A percentile compares a stretch with the other conserved stretches of the same genome.
Evolutionary conservation across 2,888 invertebrate genomes (phyloP).

Genomic region (Drosophila peninsularis): DNA sequence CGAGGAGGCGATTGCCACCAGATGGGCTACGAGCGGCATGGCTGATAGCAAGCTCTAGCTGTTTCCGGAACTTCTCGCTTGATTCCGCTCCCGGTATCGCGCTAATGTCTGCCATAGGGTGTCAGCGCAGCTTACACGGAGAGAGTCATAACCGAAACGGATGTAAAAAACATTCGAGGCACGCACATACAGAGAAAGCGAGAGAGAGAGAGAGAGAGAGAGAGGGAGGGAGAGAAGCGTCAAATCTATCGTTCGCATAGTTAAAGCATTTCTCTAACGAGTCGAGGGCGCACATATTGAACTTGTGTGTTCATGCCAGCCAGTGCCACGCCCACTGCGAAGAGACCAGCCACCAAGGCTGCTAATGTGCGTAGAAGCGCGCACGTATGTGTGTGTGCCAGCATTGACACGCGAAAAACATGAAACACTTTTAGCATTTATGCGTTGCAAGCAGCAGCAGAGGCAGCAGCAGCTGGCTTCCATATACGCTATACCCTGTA

Average conservation of each 20-base stretch:
- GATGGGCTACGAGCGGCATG: neutral
- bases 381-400: slow-evolving; percentile 17
- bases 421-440: slow-evolving; percentile 59
- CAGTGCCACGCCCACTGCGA: slow-evolving; percentile 19
- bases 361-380: slow-evolving; percentile 23
- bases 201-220: neutral
- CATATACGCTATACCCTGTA: slow-evolving; percentile 34
- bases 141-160: slow-evolving; percentile 45
- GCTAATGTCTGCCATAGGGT: slow-evolving; percentile 52
- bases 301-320: slow-evolving; percentile 24
- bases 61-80: slow-evolving; percentile 51
- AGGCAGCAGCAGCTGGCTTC: slow-evolving; percentile 37
- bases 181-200: slow-evolving; percentile 42
- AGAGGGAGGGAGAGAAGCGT: slow-evolving; percentile 10
- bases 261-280: slow-evolving; percentile 73
- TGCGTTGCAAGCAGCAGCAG: slow-evolving; percentile 33
- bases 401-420: slow-evolving; percentile 54
- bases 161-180: slow-evolving; percentile 64
- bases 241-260: slow-evolving; percentile 43
- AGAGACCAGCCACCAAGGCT: slow-evolving; percentile 4
- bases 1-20: neutral
- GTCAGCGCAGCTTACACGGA: slow-evolving; percentile 8
- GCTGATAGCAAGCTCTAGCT: slow-evolving; percentile 34
- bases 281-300: slow-evolving; percentile 53
- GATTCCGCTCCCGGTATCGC: slow-evolving; percentile 43